These are phyloP conservation scores for Rhopalosiphum nymphaeae DNA, from an alignment of 2,888 invertebrate genomes.

Conservation along the genomic window DNA sequence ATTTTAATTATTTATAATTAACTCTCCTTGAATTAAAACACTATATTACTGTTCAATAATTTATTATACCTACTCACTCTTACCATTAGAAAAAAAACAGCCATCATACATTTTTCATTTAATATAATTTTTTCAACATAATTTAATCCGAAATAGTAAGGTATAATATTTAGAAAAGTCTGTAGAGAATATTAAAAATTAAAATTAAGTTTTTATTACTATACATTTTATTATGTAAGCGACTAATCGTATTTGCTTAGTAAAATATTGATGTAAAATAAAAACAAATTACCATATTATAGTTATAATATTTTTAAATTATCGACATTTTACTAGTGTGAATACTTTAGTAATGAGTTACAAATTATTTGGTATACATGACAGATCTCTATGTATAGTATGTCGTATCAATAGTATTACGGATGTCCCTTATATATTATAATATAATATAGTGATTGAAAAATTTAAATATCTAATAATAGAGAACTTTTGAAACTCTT, in stretches of 20 bases:
- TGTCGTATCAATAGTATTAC: neutral
- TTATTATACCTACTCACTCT: neutral
- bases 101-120: neutral
- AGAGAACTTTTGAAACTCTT: slow-evolving; percentile 1
- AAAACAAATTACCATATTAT: neutral
- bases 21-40: neutral
- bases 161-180: neutral
- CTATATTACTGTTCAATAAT: neutral
- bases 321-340: neutral
- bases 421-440: neutral
- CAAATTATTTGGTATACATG: neutral
- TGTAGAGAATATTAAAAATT: neutral
- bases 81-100: neutral
- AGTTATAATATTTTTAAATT: neutral
- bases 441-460: neutral
- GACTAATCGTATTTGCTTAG: neutral
- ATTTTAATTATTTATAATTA: neutral
- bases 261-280: neutral
- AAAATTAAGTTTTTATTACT: neutral
- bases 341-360: neutral
- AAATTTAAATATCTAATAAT: neutral
- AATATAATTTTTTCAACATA: neutral
- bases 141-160: neutral
- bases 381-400: neutral
- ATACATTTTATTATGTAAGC: neutral